Evolutionary conservation across 1,140 invertebrate genomes (phyloP).

Genomic region (Euwallacea fornicatus): DNA sequence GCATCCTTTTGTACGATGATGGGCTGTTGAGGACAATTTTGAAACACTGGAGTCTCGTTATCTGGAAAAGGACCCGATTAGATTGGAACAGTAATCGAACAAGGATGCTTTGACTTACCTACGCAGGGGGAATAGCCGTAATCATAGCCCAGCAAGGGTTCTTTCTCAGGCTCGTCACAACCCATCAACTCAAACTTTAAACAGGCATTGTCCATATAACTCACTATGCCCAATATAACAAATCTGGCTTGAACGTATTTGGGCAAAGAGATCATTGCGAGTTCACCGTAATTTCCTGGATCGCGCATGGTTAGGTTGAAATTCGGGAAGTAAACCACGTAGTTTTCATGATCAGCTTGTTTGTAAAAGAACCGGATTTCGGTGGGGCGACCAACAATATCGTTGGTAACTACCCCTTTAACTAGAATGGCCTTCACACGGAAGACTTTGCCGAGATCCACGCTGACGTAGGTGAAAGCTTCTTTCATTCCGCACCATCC

Average conservation of each 20-base stretch:
- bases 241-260: constrained; percentile 91
- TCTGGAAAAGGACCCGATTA: constrained; percentile 58
- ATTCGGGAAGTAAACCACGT: constrained; percentile 95
- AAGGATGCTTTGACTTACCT: constrained; percentile 56
- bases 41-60: constrained; percentile 94
- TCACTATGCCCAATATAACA: constrained; percentile 91
- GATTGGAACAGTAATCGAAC: not conserved
- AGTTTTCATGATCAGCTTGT: constrained; percentile 88
- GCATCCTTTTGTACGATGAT: constrained; percentile 85
- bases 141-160: constrained; percentile 88
- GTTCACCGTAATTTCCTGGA: constrained; percentile 91
- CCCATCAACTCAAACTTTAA: constrained; percentile 96
- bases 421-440: constrained; percentile 90
- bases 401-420: constrained; percentile 92
- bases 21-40: constrained; percentile 92
- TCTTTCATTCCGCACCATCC: constrained; percentile 95
- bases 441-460: constrained; percentile 88
- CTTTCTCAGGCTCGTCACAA: constrained; percentile 79
- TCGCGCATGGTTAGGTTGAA: constrained; percentile 92
- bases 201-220: constrained; percentile 95
- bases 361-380: constrained; percentile 98
- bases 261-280: constrained; percentile 93
- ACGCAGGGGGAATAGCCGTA: constrained; percentile 93
- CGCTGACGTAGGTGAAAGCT: constrained; percentile 93
- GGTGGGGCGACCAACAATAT: constrained; percentile 90